These are phyloP conservation scores for Hippocampus zosterae DNA, from an alignment of 2,113 vertebrate genomes.

Conservation along the genomic window DNA sequence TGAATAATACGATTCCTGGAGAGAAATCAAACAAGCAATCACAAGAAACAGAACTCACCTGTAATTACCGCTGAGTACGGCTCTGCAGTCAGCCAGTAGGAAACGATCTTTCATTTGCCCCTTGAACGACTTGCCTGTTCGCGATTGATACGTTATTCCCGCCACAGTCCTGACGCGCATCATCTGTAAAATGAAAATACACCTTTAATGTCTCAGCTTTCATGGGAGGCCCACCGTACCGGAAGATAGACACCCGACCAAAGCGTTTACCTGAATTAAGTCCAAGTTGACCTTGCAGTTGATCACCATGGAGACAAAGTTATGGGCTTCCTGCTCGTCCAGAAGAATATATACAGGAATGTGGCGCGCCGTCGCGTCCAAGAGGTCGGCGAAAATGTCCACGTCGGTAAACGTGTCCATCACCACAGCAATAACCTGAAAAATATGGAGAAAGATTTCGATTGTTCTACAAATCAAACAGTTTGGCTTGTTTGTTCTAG, in stretches of 20 bases:
- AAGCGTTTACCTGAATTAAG: conserved; percentile 79
- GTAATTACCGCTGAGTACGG: conserved; percentile 94
- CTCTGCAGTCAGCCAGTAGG: conserved; percentile 87
- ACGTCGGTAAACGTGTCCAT: conserved; percentile 96
- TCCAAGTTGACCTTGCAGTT: conserved; percentile 90
- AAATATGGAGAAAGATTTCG: not conserved
- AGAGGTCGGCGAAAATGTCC: conserved; percentile 86
- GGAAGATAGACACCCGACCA: not conserved
- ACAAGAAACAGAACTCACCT: conserved; percentile 70
- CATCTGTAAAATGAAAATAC: conserved; percentile 74
- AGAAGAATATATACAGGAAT: conserved; percentile 93
- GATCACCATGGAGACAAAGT: conserved; percentile 86
- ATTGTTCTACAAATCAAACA: not conserved
- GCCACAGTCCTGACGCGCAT: conserved; percentile 90
- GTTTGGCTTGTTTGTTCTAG: not conserved
- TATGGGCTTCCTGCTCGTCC: conserved; percentile 85
- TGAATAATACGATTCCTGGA: not conserved
- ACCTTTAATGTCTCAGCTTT: too few relatives aligned
- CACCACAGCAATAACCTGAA: conserved; percentile 90
- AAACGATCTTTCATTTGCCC: conserved; percentile 95
- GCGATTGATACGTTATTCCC: conserved; percentile 89
- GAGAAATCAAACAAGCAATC: not conserved
- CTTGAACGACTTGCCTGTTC: conserved; percentile 91
- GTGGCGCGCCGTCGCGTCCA: conserved; percentile 83
- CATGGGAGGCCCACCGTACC: not conserved